Evolutionary conservation across 2,797 vertebrate genomes (phyloP), one percentile per base, ranked within the genome.

Genomic region (Pangasius djambal): DNA sequence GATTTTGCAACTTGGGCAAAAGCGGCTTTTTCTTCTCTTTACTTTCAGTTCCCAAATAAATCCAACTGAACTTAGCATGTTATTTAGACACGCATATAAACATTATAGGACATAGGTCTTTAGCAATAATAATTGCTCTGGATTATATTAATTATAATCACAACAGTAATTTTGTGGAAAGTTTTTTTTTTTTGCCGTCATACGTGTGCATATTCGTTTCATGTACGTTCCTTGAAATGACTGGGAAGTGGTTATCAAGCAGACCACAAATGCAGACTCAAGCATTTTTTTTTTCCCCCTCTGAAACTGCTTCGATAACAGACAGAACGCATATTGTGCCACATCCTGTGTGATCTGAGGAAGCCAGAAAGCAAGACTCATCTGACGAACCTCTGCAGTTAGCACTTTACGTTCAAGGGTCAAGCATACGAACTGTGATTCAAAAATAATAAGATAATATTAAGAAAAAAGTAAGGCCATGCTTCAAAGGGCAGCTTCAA

Each of bases 401-500:
- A 89, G 92, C 90, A 87, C 89, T 92, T 91, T 37, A 81, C 74
- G 90, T 92, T 90, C 70, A 91, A 88, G 70, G 89, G 74, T 83
- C 31, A 87, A 87, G 92, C 70, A 18, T 37, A 22, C 59, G 57
- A 75, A 28, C 63, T 87, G 65, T 67, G 8, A 86, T 86, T 79
- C 1, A 40, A 50, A 59, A n/a, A 40, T 34, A 90, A 55, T 92
- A 15, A 61, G 70, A 84, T 93, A 28, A 84, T 83, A 87, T 12
- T 40, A 40, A 61, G 31, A 44, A 59, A 89, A 89, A 37, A 81
- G 16, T 87, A 88, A 34, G 34, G 16, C 28, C 87, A 99, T 99
- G 98, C 94, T 99, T 92, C 98, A 98, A 48, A 97, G 98, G 94
- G 95, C 98, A 37, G 95, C 97, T 50, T 99, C 98, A 83, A 99